Percentiles rank a stretch among this genome's conserved stretches.
phyloP scores from a whole-genome alignment of 2,113 vertebrate species.

The Coturnix japonica region DNA sequence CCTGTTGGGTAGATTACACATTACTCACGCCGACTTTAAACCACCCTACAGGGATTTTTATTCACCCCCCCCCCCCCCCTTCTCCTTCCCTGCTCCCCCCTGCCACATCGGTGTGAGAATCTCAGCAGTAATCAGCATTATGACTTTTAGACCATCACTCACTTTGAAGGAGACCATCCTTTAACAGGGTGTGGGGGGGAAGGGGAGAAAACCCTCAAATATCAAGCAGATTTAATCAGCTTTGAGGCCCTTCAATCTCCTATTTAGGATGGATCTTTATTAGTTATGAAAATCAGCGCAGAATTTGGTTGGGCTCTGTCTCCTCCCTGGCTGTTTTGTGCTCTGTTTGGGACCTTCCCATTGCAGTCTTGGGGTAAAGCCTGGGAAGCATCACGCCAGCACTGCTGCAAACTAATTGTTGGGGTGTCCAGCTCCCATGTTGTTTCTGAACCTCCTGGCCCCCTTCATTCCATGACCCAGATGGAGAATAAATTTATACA shows the following conservation, averaged over 20 bases:
- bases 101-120: slow-evolving; percentile 58
- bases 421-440: background rate
- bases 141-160: slow-evolving; percentile 55
- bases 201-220: slow-evolving; percentile 5
- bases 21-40: slow-evolving; percentile 73
- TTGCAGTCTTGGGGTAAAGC: background rate
- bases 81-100: background rate
- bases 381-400: background rate
- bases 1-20: slow-evolving; percentile 82
- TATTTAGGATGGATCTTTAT: slow-evolving; percentile 17
- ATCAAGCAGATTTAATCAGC: slow-evolving; percentile 63
- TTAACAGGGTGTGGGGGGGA: slow-evolving; percentile 23
- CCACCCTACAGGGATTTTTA: slow-evolving; percentile 70
- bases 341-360: background rate
- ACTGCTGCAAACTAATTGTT: background rate
- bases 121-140: slow-evolving; percentile 69
- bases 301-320: background rate
- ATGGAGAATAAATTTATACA: background rate
- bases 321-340: background rate
- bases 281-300: slow-evolving; percentile 21
- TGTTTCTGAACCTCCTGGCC: background rate
- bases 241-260: slow-evolving; percentile 43
- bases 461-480: background rate
- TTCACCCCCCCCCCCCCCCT: background rate
- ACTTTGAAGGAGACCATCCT: slow-evolving; percentile 69